Evolutionary conservation across 1,140 invertebrate species (phyloP), one percentile per base, ranked within the genome.

Genomic region (Drosophila bipectinata): DNA sequence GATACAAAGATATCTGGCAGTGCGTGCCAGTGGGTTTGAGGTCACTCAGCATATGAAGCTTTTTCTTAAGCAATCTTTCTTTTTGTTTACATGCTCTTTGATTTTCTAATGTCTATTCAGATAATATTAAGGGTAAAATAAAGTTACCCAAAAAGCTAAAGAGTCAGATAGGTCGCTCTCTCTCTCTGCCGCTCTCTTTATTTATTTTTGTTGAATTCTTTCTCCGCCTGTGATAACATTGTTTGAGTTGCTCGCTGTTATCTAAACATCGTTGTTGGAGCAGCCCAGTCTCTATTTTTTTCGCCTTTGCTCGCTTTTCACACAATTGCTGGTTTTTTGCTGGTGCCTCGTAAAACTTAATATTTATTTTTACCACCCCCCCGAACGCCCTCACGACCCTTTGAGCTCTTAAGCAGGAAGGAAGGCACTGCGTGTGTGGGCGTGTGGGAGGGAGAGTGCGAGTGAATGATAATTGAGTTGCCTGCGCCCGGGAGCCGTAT

Each of bases 11-110:
- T 52, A 10, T 49, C 7, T 54, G 26, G 32, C 14, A 54, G 41
- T 52, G 12, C 34, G 53, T 30, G 55, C 9, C 52, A 15, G 34
- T 54, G 28, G 53, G 53, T 72, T 63, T 77, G 73, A 81, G 81
- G 73, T 87, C 82, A 87, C 45, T 56, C 12, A 69, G 59, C 68
- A 51, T 30, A 15, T 39, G 9, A 39, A 54, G 62, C 62, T 49
- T 32, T 6, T 66, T 66, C 34, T 28, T 61, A 18, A 21, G 58
- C 34, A 55, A 62, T 55, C 30, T 72, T 57, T 73, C 5, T 51
- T 37, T 73, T 74, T 74, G 72, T 74, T 74, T 73, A 75, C 53
- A 49, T 41, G 48, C 72, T 75, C 48, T 74, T 63, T 57, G 59
- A 56, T 57, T 53, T 21, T 21, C 21, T 21, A 21, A 21, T 21